Conservation (phyloP, 2,888 invertebrate species). For the Xestobium rufovillosum region DNA sequence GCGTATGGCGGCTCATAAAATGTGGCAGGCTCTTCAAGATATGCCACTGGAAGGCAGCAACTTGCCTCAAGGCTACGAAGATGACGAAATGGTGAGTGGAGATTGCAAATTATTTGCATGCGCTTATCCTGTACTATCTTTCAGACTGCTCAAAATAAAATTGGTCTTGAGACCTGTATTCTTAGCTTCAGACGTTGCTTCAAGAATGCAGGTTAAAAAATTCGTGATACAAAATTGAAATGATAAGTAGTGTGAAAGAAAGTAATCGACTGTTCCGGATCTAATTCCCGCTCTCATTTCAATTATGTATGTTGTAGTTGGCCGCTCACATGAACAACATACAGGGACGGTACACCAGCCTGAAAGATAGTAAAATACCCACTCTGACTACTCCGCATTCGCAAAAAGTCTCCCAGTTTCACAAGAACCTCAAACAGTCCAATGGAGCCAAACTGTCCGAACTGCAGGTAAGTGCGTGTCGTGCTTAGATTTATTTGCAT, state of each 20-base stretch:
- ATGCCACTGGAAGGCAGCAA: constrained; percentile 63
- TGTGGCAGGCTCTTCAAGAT: constrained; percentile 82
- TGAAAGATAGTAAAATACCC: constrained; percentile 87
- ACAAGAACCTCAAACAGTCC: constrained; percentile 85
- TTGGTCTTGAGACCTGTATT: too few relatives aligned
- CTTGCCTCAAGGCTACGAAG: constrained; percentile 50
- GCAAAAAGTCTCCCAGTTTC: constrained; percentile 90
- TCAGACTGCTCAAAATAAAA: constrained; percentile 37
- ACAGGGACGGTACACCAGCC: constrained; percentile 72
- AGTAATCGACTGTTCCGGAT: constrained; percentile 19
- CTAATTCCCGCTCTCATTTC: constrained; percentile 24
- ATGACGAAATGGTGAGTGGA: constrained; percentile 59
- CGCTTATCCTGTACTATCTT: constrained; percentile 48
- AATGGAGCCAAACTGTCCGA: constrained; percentile 77
- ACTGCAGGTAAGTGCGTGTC: constrained; percentile 84
- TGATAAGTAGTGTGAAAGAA: constrained; percentile 26
- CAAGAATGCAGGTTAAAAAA: constrained; percentile 11
- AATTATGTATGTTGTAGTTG: constrained; percentile 35
- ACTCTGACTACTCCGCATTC: constrained; percentile 79
- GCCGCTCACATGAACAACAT: constrained; percentile 51
- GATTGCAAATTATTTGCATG: constrained; percentile 1
- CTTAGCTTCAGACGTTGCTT: too few relatives aligned
- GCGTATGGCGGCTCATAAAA: constrained; percentile 89
- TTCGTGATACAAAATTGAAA: constrained; percentile 32
- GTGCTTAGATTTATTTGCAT: too few relatives aligned